These are phyloP conservation scores for Leptarthrus brevirostris DNA, from an alignment of 2,888 invertebrate species.

Conservation along the genomic window DNA sequence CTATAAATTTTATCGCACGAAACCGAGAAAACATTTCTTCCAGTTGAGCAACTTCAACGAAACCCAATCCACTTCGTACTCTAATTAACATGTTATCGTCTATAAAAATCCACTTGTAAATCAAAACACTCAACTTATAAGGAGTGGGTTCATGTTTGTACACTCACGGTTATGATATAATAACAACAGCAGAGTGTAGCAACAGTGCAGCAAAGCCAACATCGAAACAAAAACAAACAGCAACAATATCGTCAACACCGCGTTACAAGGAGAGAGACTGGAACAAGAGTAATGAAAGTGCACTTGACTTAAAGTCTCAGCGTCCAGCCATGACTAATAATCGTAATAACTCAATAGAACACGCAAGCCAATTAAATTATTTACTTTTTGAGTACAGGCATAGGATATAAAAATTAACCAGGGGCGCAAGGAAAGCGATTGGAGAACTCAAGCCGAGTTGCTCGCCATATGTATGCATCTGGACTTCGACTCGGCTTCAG, in stretches of 20 bases:
- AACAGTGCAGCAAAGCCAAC: background rate
- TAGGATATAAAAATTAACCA: background rate
- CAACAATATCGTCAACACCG: slow-evolving; percentile 35
- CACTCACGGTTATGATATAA: slow-evolving; percentile 52
- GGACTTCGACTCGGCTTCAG: background rate
- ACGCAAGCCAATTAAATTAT: slow-evolving; percentile 54
- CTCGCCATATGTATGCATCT: background rate
- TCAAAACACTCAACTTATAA: slow-evolving; percentile 51
- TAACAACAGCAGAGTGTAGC: slow-evolving; percentile 34
- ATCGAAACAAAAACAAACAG: slow-evolving; percentile 7
- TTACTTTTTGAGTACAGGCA: slow-evolving; percentile 9
- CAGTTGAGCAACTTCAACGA: background rate
- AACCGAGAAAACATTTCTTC: slow-evolving; percentile 8
- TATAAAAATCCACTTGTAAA: slow-evolving; percentile 52
- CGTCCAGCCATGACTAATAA: slow-evolving; percentile 54
- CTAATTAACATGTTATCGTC: slow-evolving; percentile 54
- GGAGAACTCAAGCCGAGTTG: background rate
- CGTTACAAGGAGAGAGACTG: background rate
- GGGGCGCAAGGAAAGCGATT: background rate
- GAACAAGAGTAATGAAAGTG: slow-evolving; percentile 30
- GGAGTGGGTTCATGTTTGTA: slow-evolving; percentile 51
- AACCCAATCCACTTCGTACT: slow-evolving; percentile 41
- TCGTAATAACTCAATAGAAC: slow-evolving; percentile 53
- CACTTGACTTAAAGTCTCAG: slow-evolving; percentile 42
- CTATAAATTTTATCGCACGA: slow-evolving; percentile 44